Percentiles rank a stretch among this genome's conserved stretches.
These are phyloP conservation scores for Hypanus sabinus DNA, from an alignment of 2,113 vertebrate genomes.

Conservation along the genomic window DNA sequence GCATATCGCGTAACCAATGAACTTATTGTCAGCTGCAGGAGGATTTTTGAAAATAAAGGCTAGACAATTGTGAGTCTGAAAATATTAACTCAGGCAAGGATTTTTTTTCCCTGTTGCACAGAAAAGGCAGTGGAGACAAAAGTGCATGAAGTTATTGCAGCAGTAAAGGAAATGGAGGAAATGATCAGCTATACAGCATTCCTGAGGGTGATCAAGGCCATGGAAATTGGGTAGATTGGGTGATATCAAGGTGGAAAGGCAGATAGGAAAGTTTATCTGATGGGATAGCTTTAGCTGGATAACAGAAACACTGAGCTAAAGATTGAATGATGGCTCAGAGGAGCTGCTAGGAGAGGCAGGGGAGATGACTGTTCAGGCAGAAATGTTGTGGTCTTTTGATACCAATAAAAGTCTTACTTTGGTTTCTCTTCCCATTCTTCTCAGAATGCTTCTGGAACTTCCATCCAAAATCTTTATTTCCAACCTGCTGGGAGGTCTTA, in stretches of 20 bases:
- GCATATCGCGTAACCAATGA: neutral
- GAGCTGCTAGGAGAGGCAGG: neutral
- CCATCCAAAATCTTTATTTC: too few species aligned
- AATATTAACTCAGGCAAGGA: neutral
- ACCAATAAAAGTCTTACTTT: too few species aligned
- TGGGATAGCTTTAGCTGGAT: neutral
- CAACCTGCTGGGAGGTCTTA: too few species aligned
- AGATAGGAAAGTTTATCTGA: neutral
- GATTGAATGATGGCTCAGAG: neutral
- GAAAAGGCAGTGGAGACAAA: neutral
- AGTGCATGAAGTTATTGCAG: too few species aligned
- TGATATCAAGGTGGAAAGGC: neutral
- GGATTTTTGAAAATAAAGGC: neutral
- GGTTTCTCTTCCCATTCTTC: too few species aligned
- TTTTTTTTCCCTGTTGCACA: neutral
- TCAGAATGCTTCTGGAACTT: too few species aligned
- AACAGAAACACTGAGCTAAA: neutral
- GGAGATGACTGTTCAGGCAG: neutral
- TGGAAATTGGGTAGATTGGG: neutral
- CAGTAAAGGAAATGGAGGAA: neutral
- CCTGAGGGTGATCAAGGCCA: too few species aligned
- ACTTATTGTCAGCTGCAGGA: neutral
- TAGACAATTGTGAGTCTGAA: neutral
- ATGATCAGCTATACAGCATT: neutral
- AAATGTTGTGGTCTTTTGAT: neutral